These are phyloP conservation scores for Haemorhous mexicanus DNA, from an alignment of 2,113 vertebrate species.

Conservation along the genomic window DNA sequence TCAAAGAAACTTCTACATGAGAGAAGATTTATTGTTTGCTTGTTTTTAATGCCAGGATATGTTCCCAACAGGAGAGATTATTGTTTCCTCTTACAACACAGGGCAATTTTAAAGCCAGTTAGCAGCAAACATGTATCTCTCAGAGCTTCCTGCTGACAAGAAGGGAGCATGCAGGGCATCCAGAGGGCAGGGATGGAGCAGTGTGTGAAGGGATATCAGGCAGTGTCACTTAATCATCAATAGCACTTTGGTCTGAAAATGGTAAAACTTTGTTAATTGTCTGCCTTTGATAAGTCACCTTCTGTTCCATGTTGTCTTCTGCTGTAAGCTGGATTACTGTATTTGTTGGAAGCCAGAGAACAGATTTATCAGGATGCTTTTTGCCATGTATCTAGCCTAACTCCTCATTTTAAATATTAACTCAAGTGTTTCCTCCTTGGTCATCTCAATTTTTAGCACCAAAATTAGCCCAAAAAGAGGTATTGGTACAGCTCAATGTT, in stretches of 20 bases:
- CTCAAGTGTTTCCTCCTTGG: slow-evolving; percentile 73
- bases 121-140: not conserved
- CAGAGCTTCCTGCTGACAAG: not conserved
- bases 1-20: not conserved
- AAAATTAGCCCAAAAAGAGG: slow-evolving; percentile 74
- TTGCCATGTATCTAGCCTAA: not conserved
- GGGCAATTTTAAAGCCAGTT: not conserved
- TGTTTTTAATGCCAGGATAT: not conserved
- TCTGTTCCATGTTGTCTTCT: not conserved
- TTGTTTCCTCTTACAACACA: not conserved
- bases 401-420: slow-evolving; percentile 64
- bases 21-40: not conserved
- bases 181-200: not conserved
- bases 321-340: not conserved
- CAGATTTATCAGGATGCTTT: not conserved
- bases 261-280: not conserved
- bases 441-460: slow-evolving; percentile 77
- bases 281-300: not conserved
- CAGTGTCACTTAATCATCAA: not conserved
- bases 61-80: not conserved
- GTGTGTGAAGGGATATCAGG: not conserved
- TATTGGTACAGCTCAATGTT: slow-evolving; percentile 62
- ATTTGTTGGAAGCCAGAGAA: not conserved
- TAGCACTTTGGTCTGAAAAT: not conserved
- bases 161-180: not conserved